phyloP scores from a whole-genome alignment of 2,113 vertebrate species.

The Parotia lawesii region DNA sequence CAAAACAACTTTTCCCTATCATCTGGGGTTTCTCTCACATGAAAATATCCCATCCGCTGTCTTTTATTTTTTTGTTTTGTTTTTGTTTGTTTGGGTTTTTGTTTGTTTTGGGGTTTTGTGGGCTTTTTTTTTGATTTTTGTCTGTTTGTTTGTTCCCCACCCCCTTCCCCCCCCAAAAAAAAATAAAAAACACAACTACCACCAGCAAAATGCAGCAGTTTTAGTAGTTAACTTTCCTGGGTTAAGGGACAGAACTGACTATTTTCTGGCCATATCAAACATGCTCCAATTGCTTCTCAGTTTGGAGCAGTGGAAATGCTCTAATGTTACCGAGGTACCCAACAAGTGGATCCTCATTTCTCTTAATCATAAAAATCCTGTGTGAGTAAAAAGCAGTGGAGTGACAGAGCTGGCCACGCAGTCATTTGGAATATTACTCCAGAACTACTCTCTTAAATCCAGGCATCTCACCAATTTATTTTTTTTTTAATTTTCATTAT shows the following conservation, averaged over 20 bases:
- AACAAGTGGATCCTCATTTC: not conserved
- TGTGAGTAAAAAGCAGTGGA: not conserved
- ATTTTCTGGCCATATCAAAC: not conserved
- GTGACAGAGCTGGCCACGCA: not conserved
- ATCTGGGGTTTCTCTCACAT: not conserved
- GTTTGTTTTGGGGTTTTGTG: no score
- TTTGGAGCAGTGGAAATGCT: not conserved
- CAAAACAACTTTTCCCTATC: not conserved
- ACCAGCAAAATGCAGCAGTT: not conserved
- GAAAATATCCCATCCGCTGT: not conserved
- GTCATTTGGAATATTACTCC: not conserved
- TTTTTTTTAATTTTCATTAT: accelerated
- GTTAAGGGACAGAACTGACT: not conserved
- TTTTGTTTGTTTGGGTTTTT: no score
- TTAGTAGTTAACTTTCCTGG: not conserved
- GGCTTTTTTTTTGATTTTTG: no score
- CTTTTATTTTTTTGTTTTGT: accelerated
- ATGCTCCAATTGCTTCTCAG: not conserved
- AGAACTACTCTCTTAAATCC: not conserved
- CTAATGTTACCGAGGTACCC: not conserved
- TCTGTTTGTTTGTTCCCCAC: no score
- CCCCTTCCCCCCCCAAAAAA: not conserved
- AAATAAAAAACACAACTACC: no score
- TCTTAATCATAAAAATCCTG: not conserved
- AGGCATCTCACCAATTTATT: not conserved